Evolutionary conservation across 2,113 vertebrate genomes (phyloP).

Genomic region (Anhinga anhinga): DNA sequence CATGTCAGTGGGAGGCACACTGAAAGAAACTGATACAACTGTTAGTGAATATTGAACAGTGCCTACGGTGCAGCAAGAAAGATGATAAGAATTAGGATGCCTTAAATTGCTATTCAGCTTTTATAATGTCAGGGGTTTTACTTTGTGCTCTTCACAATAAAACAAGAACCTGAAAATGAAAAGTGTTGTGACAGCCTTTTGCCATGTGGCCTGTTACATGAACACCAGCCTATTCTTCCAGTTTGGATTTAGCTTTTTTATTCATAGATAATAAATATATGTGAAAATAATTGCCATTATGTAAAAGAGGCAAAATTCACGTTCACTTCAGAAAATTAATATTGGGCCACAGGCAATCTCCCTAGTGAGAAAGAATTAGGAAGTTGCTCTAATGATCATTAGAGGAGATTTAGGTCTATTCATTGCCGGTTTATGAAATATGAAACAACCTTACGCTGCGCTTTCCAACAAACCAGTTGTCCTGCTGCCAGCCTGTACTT

Average conservation of each 20-base stretch:
- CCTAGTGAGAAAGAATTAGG: slow-evolving; percentile 22
- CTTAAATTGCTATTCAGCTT: neutral
- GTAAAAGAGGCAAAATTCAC: slow-evolving; percentile 41
- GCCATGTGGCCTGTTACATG: neutral
- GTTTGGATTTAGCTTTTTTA: neutral
- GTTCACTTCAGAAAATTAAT: slow-evolving; percentile 33
- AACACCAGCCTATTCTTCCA: neutral
- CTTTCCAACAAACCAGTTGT: neutral
- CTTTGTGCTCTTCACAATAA: slow-evolving; percentile 20
- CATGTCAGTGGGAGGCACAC: neutral
- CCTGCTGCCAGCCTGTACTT: slow-evolving; percentile 54
- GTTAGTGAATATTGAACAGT: slow-evolving; percentile 18
- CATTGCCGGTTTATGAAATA: neutral
- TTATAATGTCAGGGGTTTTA: slow-evolving; percentile 14
- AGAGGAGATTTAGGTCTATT: slow-evolving; percentile 11
- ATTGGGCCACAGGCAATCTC: neutral
- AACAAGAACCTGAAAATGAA: neutral
- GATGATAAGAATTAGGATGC: neutral
- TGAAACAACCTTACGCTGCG: neutral
- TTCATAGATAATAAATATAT: neutral
- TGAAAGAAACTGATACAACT: neutral
- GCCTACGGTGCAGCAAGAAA: slow-evolving; percentile 10
- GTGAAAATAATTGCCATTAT: slow-evolving; percentile 43
- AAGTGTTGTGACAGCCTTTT: neutral
- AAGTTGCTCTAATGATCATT: neutral